phyloP scores from a whole-genome alignment of 2,888 invertebrate species.

The Oscheius sp. region DNA sequence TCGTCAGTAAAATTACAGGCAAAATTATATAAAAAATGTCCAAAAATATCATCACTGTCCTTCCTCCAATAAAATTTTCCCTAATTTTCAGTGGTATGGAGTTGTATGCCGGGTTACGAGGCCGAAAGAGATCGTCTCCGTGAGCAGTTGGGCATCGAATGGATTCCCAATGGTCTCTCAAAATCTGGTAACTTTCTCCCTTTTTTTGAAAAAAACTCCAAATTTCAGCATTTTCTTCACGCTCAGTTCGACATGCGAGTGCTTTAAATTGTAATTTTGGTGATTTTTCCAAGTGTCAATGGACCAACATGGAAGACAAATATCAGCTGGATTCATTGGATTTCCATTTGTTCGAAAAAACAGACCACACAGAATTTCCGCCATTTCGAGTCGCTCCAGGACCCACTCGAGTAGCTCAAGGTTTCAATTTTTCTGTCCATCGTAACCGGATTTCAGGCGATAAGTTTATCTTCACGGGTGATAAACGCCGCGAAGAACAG shows the following conservation, averaged over 20 bases:
- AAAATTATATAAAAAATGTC: too few relatives aligned
- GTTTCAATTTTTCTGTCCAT: conserved; percentile 32
- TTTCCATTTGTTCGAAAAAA: conserved; percentile 70
- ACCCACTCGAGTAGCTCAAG: conserved; percentile 68
- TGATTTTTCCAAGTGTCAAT: conserved; percentile 62
- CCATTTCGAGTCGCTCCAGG: conserved; percentile 69
- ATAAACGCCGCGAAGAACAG: conserved; percentile 65
- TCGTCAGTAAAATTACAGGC: too few relatives aligned
- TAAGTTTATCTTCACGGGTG: conserved; percentile 60
- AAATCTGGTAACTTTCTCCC: conserved; percentile 48
- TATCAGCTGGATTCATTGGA: conserved; percentile 57
- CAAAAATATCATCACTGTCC: not conserved
- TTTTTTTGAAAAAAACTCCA: not conserved
- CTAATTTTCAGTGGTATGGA: conserved; percentile 13
- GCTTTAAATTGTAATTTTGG: conserved; percentile 71
- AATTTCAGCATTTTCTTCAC: conserved; percentile 28
- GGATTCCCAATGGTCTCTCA: conserved; percentile 67
- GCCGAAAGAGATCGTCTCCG: conserved; percentile 68
- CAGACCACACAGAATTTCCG: conserved; percentile 71
- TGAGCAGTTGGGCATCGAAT: conserved; percentile 71
- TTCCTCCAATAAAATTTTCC: not conserved
- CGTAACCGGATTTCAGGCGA: conserved; percentile 43
- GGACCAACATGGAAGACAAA: conserved; percentile 65
- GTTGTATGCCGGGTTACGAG: conserved; percentile 71
- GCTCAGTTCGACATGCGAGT: conserved; percentile 59